Conservation (phyloP, 2,113 vertebrate genomes). For the Podilymbus podiceps region DNA sequence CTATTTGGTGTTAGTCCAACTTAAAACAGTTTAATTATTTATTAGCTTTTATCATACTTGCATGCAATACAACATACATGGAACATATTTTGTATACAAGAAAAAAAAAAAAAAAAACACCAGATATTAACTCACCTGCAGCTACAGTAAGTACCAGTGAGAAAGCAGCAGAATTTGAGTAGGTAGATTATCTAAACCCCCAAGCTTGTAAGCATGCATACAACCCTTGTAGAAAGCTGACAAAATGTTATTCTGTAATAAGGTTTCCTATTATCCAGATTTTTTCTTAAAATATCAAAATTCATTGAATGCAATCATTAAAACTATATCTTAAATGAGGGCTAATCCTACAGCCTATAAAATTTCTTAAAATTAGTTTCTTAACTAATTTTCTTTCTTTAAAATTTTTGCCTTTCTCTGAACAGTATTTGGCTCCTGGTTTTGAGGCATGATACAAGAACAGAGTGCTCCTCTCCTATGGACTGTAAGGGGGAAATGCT, state of each 20-base stretch:
- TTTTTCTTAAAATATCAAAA: background rate
- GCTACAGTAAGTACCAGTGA: background rate
- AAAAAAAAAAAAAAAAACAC: background rate
- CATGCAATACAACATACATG: background rate
- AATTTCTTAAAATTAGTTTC: too few relatives aligned
- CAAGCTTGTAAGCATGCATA: background rate
- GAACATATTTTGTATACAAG: background rate
- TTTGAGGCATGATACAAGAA: background rate
- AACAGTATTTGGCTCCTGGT: background rate
- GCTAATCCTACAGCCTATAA: background rate
- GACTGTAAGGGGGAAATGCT: background rate
- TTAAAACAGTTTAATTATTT: background rate
- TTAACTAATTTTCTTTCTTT: too few relatives aligned
- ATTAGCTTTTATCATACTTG: background rate
- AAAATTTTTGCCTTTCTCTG: background rate
- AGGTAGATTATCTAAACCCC: background rate
- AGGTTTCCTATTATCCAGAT: background rate
- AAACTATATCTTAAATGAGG: background rate
- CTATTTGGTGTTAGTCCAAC: background rate
- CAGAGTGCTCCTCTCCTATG: background rate
- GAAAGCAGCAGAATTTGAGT: background rate
- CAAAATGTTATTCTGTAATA: background rate
- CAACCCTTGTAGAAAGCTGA: background rate
- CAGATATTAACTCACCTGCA: background rate
- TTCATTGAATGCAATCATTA: background rate